A percentile compares a stretch with the other conserved stretches of the same genome.
Evolutionary conservation across 2,888 invertebrate genomes (phyloP).

Genomic region (Limulus polyphemus): DNA sequence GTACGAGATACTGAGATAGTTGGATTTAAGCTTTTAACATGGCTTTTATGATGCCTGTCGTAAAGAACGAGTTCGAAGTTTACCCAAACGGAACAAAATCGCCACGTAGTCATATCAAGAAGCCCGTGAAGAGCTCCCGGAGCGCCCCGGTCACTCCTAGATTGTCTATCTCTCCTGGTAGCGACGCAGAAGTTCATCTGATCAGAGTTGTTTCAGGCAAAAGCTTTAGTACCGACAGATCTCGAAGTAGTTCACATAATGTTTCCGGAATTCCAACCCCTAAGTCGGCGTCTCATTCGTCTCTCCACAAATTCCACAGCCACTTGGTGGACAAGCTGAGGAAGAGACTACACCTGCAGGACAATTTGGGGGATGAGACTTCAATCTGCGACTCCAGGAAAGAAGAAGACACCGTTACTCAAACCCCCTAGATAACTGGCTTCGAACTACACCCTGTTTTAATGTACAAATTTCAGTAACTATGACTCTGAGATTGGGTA

Average conservation of each 20-base stretch:
- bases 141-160: conserved; percentile 35
- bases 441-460: too few species aligned
- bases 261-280: conserved; percentile 12
- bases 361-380: too few species aligned
- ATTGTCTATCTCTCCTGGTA: conserved; percentile 32
- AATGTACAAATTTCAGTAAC: too few species aligned
- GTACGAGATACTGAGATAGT: too few species aligned
- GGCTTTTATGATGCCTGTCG: conserved; percentile 92
- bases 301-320: conserved; percentile 64
- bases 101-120: conserved; percentile 37
- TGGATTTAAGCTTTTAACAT: conserved; percentile 38
- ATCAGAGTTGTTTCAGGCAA: conserved; percentile 1
- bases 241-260: conserved; percentile 8
- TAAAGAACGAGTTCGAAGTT: conserved; percentile 86
- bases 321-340: conserved; percentile 65
- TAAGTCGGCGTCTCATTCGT: conserved; percentile 41
- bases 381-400: too few species aligned
- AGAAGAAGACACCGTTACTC: too few species aligned
- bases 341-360: conserved; percentile 44
- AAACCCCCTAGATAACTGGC: too few species aligned
- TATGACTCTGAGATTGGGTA: too few species aligned
- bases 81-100: conserved; percentile 59
- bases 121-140: conserved; percentile 27
- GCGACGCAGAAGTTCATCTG: conserved; percentile 22
- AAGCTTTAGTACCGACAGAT: conserved; percentile 2